phyloP scores from a whole-genome alignment of 2,888 invertebrate species.

The Augiades crinisus region DNA sequence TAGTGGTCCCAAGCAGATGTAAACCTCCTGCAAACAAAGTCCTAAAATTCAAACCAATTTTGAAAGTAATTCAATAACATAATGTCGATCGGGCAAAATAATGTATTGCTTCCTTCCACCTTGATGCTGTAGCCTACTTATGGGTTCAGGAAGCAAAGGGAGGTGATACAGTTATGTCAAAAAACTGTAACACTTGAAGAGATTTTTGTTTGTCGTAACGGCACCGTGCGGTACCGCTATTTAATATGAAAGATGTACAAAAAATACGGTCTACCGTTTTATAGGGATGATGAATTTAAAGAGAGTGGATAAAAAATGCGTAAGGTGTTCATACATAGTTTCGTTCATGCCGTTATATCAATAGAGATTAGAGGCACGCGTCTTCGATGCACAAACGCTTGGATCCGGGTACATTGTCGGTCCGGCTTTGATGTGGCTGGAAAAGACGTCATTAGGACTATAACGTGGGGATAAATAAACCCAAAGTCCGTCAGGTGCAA shows the following conservation, averaged over 20 bases:
- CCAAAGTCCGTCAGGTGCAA: conserved; percentile 55
- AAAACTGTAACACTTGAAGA: conserved; percentile 72
- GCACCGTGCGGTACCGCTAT: conserved; percentile 61
- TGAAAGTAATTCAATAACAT: conserved; percentile 80
- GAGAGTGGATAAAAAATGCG: conserved; percentile 52
- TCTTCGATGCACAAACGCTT: conserved; percentile 46
- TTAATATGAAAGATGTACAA: conserved; percentile 60
- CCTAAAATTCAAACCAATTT: conserved; percentile 66
- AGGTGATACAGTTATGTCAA: conserved; percentile 72
- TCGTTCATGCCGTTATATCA: conserved; percentile 70
- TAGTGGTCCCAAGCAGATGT: conserved; percentile 66
- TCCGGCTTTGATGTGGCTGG: conserved; percentile 69
- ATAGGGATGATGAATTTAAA: conserved; percentile 58
- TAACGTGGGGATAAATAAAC: conserved; percentile 27
- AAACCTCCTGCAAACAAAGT: conserved; percentile 66
- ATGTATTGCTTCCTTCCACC: conserved; percentile 80
- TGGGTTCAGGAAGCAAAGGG: conserved; percentile 52
- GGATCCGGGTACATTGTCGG: conserved; percentile 64
- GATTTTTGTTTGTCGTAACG: conserved; percentile 66
- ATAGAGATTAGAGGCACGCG: conserved; percentile 79
- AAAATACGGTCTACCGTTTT: conserved; percentile 68
- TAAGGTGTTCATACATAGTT: conserved; percentile 72
- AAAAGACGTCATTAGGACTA: conserved; percentile 64
- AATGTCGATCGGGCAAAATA: conserved; percentile 71
- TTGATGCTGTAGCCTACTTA: conserved; percentile 49